These are phyloP conservation scores for Rhogogaster chlorosoma DNA, from an alignment of 2,888 invertebrate genomes.

Conservation along the genomic window DNA sequence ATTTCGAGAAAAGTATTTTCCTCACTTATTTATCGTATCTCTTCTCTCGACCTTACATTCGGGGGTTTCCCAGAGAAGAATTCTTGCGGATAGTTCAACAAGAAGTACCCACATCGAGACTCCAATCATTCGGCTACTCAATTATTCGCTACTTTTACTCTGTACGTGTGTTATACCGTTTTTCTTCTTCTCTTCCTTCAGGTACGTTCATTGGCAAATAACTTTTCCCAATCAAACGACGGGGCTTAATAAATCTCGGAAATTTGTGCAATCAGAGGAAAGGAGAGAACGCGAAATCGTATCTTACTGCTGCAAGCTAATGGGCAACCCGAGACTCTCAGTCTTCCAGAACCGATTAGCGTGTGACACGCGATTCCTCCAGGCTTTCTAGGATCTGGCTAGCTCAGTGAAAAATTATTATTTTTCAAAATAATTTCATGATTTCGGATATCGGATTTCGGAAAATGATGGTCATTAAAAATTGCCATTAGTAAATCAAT, in stretches of 20 bases:
- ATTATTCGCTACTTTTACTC: neutral
- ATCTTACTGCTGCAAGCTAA: neutral
- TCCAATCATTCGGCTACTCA: neutral
- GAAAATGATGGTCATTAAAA: no score
- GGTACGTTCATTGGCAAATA: neutral
- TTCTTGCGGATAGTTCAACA: neutral
- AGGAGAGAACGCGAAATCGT: neutral
- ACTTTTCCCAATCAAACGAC: neutral
- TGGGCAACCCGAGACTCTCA: neutral
- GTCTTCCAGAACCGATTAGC: neutral
- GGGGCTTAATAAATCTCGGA: neutral
- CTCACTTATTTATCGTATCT: neutral
- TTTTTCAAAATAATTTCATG: no score
- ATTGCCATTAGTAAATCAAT: no score
- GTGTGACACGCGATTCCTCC: neutral
- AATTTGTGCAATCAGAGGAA: neutral
- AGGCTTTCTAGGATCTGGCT: neutral
- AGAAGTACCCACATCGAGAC: neutral
- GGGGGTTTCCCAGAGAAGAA: neutral
- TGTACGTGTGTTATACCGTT: neutral
- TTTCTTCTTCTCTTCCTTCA: neutral
- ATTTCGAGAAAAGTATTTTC: neutral
- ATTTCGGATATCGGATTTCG: no score
- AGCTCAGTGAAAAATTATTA: neutral
- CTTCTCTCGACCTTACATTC: neutral